Evolutionary conservation across 2,113 vertebrate species (phyloP).

Genomic region (Petrocephalus microphthalmus): DNA sequence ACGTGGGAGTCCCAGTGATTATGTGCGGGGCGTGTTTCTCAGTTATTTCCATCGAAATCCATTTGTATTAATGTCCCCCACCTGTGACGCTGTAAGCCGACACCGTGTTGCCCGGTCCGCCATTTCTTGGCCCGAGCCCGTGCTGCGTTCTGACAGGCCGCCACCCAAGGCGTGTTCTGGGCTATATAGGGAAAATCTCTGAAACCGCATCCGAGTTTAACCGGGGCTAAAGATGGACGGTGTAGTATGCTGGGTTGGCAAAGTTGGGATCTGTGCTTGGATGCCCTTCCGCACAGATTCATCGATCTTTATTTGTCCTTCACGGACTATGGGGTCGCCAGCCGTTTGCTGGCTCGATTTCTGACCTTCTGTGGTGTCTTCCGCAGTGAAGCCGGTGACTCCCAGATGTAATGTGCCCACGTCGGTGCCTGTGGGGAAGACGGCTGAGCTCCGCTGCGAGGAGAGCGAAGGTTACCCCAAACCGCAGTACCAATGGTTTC

Average conservation of each 20-base stretch:
- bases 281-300: slow-evolving; percentile 24
- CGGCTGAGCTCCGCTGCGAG: slow-evolving; percentile 75
- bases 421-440: slow-evolving; percentile 87
- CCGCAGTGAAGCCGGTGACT: slow-evolving; percentile 79
- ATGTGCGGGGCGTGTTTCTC: not conserved
- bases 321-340: not conserved
- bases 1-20: not conserved
- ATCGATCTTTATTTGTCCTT: slow-evolving; percentile 19
- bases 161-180: slow-evolving; percentile 58
- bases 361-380: not conserved
- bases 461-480: slow-evolving; percentile 84
- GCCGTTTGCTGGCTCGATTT: not conserved
- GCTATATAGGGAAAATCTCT: slow-evolving; percentile 64
- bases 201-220: slow-evolving; percentile 64
- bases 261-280: slow-evolving; percentile 41
- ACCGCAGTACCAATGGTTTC: slow-evolving; percentile 90
- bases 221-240: slow-evolving; percentile 61
- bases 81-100: slow-evolving; percentile 51
- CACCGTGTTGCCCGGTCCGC: slow-evolving; percentile 44
- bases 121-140: slow-evolving; percentile 49
- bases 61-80: slow-evolving; percentile 12
- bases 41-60: slow-evolving; percentile 4
- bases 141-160: slow-evolving; percentile 54
- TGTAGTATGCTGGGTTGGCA: slow-evolving; percentile 48
- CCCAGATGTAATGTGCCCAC: slow-evolving; percentile 83